Evolutionary conservation across 2,113 vertebrate genomes (phyloP), one percentile per base, ranked within the genome.

Genomic region (Mustela nigripes): DNA sequence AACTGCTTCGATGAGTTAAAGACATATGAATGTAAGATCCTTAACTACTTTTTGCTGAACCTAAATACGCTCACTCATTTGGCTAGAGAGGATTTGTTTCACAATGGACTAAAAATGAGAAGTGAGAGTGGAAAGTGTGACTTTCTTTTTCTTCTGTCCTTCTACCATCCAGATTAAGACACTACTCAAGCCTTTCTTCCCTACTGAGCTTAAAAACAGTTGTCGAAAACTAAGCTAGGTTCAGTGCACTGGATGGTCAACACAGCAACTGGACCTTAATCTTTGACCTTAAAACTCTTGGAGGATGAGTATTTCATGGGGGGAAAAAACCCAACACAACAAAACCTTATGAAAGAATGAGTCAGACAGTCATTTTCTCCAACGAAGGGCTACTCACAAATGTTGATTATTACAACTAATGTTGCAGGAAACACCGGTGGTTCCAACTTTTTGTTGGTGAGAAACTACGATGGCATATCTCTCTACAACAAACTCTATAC

Each of bases 231-330:
- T 21, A 7, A 69, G 48, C 58, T 71, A 19, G 26, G 12, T 33
- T 82, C 48, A 76, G 21, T 48, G 50, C 2, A 18, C 48, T 22
- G 31, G 31, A 91, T 42, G n/a, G 50, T 8, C 28, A 95, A 45
- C 19, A 87, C 1, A 84, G 62, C 28, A 18, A 45, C 19, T 33
- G 53, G 22, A 69, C 36, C 50, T 97, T 73, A 33, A 83, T 82
- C 86, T 86, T 65, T 96, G 15, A 89, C 14, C 50, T 58, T 12
- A 71, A 84, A 89, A 93, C 42, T 76, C 39, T 82, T 91, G 91
- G 9, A 82, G 65, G 45, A 67, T 22, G 89, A 71, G 73, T 18
- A 60, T n/a, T 69, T 1, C 10, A 74, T 78, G 65, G 22, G 60
- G 24, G 60, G 91, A 92, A 90, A 48, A 53, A 84, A 48, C 31